Conservation (phyloP, 2,888 invertebrate genomes). For the Hirtodrosophila histrioides region DNA sequence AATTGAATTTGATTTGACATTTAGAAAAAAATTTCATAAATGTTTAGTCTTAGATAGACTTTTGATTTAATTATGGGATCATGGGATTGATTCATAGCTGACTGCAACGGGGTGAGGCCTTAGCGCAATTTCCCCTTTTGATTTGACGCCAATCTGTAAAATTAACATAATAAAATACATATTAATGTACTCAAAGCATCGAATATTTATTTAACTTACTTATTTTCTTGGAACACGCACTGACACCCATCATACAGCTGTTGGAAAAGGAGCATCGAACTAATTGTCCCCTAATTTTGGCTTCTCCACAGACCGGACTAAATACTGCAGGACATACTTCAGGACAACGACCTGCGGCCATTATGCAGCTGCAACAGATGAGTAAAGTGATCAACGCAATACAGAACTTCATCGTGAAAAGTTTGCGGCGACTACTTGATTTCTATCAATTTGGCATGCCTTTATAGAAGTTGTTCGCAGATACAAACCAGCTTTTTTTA, state of each 20-base stretch:
- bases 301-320: slow-evolving; percentile 31
- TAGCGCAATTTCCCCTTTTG: neutral
- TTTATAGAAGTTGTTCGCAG: slow-evolving; percentile 10
- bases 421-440: slow-evolving; percentile 3
- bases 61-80: too few relatives aligned
- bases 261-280: slow-evolving; percentile 35
- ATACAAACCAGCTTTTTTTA: slow-evolving; percentile 19
- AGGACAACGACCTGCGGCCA: slow-evolving; percentile 12
- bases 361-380: slow-evolving; percentile 16
- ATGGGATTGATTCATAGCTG: neutral
- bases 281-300: slow-evolving; percentile 7
- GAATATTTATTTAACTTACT: slow-evolving; percentile 19
- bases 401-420: slow-evolving; percentile 24
- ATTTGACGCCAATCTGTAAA: slow-evolving; percentile 29
- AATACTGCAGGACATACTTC: slow-evolving; percentile 6
- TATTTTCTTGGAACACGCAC: slow-evolving; percentile 13
- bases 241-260: slow-evolving; percentile 13
- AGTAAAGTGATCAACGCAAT: slow-evolving; percentile 26
- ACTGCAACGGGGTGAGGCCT: slow-evolving; percentile 5
- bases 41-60: too few relatives aligned
- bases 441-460: neutral
- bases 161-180: neutral
- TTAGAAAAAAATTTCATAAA: too few relatives aligned
- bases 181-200: too few relatives aligned
- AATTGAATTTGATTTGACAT: too few relatives aligned